Percentiles rank a stretch among this genome's conserved stretches.
Evolutionary conservation across 2,797 vertebrate genomes (phyloP).

Genomic region (Cynopterus sphinx): DNA sequence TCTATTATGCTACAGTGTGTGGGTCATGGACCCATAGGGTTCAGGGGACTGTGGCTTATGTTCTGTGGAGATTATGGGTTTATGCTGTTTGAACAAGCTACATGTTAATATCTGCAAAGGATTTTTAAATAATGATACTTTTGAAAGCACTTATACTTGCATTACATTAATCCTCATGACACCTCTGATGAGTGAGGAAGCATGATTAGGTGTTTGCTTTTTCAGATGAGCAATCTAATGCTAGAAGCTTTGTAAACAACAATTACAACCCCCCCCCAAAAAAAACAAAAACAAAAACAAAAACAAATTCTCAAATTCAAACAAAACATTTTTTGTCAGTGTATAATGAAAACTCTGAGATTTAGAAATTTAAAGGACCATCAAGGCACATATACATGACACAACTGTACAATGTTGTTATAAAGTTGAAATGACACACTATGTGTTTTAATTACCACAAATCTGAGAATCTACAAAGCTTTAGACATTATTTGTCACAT

Average conservation of each 20-base stretch:
- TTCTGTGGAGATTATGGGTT: background rate
- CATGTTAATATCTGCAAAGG: constrained; percentile 7
- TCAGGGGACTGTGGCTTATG: background rate
- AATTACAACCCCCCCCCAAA: background rate
- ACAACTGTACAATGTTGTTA: background rate
- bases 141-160: background rate
- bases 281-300: background rate
- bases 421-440: background rate
- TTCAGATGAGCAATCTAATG: background rate
- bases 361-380: background rate
- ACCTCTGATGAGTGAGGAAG: background rate
- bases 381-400: background rate
- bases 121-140: constrained; percentile 26
- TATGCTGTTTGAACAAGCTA: background rate
- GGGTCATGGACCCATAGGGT: background rate
- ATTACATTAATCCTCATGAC: constrained; percentile 24
- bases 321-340: background rate
- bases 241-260: background rate
- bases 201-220: background rate
- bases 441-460: background rate
- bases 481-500: background rate
- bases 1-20: background rate
- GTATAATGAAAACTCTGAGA: background rate
- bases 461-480: background rate
- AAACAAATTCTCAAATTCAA: background rate